Base-by-base conservation (phyloP, 2,113 vertebrate genomes). In the Grantiella picta region DNA sequence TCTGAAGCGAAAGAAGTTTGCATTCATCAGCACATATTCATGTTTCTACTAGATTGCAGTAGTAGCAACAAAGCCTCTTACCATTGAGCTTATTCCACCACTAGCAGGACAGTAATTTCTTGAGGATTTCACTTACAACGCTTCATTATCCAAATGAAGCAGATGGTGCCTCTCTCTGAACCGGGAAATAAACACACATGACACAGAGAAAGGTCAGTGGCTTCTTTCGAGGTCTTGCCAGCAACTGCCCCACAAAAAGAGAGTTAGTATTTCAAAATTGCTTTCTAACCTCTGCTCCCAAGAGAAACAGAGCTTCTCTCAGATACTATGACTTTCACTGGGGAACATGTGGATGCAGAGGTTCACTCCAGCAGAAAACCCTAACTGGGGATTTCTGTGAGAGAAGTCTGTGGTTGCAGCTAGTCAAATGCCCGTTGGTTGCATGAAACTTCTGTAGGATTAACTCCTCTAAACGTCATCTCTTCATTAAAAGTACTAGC, bases 321-420 rank as follows among this genome's bases (percentile, higher is more conserved):
- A 38, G 9, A 38, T 49, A 5, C 9, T 11, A 23, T 19, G 18
- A 66, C 19, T 23, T 68, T 72, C 11, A 6, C 13, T 25, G 6
- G 13, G 13, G 16, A 10, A 63, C 5, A 4, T 8, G 5, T 27
- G 12, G 14, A 28, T 42, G 33, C 0, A 3, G 14, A 65, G 12
- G 9, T 6, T 52, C 83, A 11, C 38, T 45, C 15, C 44, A 47
- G 25, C 35, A 60, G 52, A 52, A 85, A 72, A 31, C 2, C 12
- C 5, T 47, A 36, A 9, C 7, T n/a, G 24, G 11, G 8, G 12
- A 40, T 54, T 75, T 75, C 38, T 75, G 24, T n/a, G n/a, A 60
- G 16, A 68, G 20, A 45, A 66, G 7, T 40, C 45, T 68, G 8
- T 28, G n/a, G 20, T 11, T 75, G 8, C 21, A 83, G n/a, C 28